Conservation (phyloP, 2,113 vertebrate genomes). For the Xiphophorus couchianus region DNA sequence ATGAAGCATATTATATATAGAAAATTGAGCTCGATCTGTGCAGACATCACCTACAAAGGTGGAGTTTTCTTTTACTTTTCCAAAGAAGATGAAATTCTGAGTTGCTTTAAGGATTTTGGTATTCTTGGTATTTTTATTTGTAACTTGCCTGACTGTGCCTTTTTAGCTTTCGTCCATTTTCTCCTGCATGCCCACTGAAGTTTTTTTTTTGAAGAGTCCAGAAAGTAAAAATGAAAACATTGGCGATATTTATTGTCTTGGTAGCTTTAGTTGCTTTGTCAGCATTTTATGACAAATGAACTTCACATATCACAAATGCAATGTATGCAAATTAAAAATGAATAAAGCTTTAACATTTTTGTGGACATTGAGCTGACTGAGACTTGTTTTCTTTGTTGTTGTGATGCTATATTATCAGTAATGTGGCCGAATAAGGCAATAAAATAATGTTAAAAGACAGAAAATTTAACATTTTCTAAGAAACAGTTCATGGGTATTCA, state of each 20-base stretch:
- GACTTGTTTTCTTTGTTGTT: neutral
- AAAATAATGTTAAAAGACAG: neutral
- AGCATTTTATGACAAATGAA: slow-evolving; percentile 52
- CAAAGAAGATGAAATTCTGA: slow-evolving; percentile 6
- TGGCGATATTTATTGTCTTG: slow-evolving; percentile 60
- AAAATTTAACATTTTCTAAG: neutral
- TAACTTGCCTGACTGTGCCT: slow-evolving; percentile 4
- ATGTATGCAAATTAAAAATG: slow-evolving; percentile 70
- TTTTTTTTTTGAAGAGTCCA: slow-evolving; percentile 28
- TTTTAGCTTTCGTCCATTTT: slow-evolving; percentile 21
- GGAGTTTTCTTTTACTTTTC: slow-evolving; percentile 1
- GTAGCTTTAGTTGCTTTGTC: slow-evolving; percentile 58
- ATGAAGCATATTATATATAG: neutral
- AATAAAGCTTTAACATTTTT: slow-evolving; percentile 68
- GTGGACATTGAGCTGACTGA: neutral
- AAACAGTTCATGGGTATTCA: too few relatives aligned
- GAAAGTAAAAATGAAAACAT: slow-evolving; percentile 30
- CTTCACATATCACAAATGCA: slow-evolving; percentile 50
- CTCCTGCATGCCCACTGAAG: slow-evolving; percentile 29
- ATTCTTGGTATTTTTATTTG: slow-evolving; percentile 18
- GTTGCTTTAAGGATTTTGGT: slow-evolving; percentile 33
- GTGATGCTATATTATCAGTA: neutral
- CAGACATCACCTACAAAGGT: neutral
- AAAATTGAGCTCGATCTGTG: neutral
- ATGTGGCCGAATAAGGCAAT: neutral